phyloP scores from a whole-genome alignment of 2,888 invertebrate genomes.

The Sinotaia quadrata region DNA sequence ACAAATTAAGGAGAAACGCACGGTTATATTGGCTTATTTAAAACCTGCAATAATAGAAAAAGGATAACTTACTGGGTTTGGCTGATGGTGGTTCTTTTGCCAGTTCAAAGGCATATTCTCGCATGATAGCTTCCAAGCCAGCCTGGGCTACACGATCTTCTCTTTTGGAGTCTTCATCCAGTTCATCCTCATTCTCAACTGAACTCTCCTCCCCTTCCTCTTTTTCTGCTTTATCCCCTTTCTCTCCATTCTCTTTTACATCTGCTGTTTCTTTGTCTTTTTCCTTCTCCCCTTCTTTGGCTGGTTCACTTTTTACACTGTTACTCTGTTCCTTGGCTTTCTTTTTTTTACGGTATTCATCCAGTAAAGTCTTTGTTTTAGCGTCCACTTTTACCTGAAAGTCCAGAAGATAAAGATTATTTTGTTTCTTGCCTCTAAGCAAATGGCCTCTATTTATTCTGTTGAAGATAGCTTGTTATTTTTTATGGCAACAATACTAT shows the following conservation, averaged over 20 bases:
- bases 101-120: conserved; percentile 80
- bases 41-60: too few relatives aligned
- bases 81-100: conserved; percentile 50
- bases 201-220: conserved; percentile 50
- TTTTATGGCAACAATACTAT: too few relatives aligned
- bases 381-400: conserved; percentile 88
- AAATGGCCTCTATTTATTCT: too few relatives aligned
- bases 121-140: conserved; percentile 84
- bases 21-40: neutral
- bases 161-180: conserved; percentile 76
- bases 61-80: conserved; percentile 38
- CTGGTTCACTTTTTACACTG: conserved; percentile 43
- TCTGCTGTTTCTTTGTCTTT: conserved; percentile 46
- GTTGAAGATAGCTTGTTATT: too few relatives aligned
- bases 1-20: neutral
- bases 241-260: conserved; percentile 45
- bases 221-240: conserved; percentile 49
- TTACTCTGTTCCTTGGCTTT: conserved; percentile 45
- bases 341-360: conserved; percentile 80
- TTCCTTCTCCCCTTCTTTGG: conserved; percentile 49
- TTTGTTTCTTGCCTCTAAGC: too few relatives aligned
- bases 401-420: conserved; percentile 33
- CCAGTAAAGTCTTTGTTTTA: conserved; percentile 94
- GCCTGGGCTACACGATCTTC: conserved; percentile 84
- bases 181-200: conserved; percentile 55